phyloP scores from a whole-genome alignment of 2,797 vertebrate genomes.

The Odontamblyopus rebecca region DNA sequence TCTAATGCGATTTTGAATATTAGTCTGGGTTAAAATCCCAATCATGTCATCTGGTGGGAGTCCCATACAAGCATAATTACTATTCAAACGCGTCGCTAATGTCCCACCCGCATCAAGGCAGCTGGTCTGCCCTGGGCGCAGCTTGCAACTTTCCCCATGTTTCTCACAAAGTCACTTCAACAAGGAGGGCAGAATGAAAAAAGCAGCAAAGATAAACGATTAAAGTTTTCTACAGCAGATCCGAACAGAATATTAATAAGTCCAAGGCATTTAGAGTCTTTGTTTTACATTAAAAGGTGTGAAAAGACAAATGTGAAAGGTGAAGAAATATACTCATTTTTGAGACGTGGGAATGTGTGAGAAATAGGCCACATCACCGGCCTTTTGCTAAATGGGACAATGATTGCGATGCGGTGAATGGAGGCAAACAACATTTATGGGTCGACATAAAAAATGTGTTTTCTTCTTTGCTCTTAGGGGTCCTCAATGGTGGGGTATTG shows the following conservation, averaged over 20 bases:
- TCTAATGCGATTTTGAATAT: slow-evolving; percentile 85
- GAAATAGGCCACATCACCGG: slow-evolving; percentile 53
- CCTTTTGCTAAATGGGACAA: slow-evolving; percentile 60
- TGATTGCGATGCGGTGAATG: slow-evolving; percentile 63
- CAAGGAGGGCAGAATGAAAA: background rate
- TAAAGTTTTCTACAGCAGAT: slow-evolving; percentile 16
- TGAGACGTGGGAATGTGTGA: slow-evolving; percentile 69
- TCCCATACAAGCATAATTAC: slow-evolving; percentile 92
- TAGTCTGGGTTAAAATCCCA: slow-evolving; percentile 83
- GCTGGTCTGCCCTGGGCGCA: slow-evolving; percentile 78
- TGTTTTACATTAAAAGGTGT: slow-evolving; percentile 33
- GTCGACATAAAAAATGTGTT: slow-evolving; percentile 79
- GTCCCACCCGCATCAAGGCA: slow-evolving; percentile 92
- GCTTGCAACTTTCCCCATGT: slow-evolving; percentile 61
- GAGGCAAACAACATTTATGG: slow-evolving; percentile 74
- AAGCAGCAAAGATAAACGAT: slow-evolving; percentile 21
- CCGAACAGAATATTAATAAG: slow-evolving; percentile 47
- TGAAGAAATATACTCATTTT: slow-evolving; percentile 51
- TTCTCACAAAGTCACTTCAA: slow-evolving; percentile 34
- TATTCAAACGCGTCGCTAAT: slow-evolving; percentile 88
- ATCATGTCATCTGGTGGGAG: slow-evolving; percentile 95
- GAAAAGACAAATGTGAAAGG: slow-evolving; percentile 50
- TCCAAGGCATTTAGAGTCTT: slow-evolving; percentile 23
- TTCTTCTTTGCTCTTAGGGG: slow-evolving; percentile 70
- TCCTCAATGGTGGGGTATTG: slow-evolving; percentile 76